phyloP scores from a whole-genome alignment of 2,888 invertebrate species.

The Euclidia mi region DNA sequence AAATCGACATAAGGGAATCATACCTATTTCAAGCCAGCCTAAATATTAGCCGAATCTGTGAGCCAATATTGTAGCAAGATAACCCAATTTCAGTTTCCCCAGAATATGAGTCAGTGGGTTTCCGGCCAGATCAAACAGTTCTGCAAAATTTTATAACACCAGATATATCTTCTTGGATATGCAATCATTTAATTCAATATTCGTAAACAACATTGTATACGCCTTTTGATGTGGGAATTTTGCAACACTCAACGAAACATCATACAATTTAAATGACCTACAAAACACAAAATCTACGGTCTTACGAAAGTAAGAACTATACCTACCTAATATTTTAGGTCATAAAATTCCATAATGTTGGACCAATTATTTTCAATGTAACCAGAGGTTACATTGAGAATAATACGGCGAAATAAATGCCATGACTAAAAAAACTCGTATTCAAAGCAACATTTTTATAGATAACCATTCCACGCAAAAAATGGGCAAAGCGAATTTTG shows the following conservation, averaged over 20 bases:
- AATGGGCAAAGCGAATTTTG: slow-evolving; percentile 4
- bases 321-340: too few relatives aligned
- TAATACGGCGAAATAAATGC: slow-evolving; percentile 17
- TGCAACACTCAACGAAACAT: not conserved
- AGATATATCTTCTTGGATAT: not conserved
- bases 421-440: slow-evolving; percentile 14
- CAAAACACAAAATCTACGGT: not conserved
- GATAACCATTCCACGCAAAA: not conserved
- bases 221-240: too few relatives aligned
- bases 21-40: slow-evolving; percentile 1
- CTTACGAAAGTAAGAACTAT: too few relatives aligned
- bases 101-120: slow-evolving; percentile 41
- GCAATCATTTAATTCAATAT: not conserved
- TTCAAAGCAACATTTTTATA: not conserved
- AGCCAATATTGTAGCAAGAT: slow-evolving; percentile 49
- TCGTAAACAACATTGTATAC: too few relatives aligned
- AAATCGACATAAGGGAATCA: not conserved
- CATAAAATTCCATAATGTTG: too few relatives aligned
- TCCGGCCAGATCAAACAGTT: slow-evolving; percentile 33
- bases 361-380: too few relatives aligned
- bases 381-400: slow-evolving; percentile 8
- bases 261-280: too few relatives aligned
- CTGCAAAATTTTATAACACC: not conserved
- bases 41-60: not conserved
- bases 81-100: slow-evolving; percentile 51